phyloP scores from a whole-genome alignment of 2,888 invertebrate genomes.

The Ethmia dodecea region DNA sequence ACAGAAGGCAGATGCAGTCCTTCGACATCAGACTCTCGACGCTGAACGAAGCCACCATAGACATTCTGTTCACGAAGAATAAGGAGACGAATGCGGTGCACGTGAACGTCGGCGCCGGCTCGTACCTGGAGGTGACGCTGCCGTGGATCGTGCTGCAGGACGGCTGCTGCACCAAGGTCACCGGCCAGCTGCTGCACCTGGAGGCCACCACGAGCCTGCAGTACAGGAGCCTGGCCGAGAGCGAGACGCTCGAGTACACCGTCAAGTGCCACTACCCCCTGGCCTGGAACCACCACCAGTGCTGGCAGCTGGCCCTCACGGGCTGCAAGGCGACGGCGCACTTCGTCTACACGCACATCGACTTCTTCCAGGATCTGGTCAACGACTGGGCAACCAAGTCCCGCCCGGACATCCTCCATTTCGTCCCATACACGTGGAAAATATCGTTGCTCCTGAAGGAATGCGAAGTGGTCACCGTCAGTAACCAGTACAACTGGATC shows the following conservation, averaged over 20 bases:
- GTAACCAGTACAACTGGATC: slow-evolving; percentile 99
- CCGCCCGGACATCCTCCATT: slow-evolving; percentile 93
- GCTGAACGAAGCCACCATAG: slow-evolving; percentile 94
- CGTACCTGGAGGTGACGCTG: slow-evolving; percentile 96
- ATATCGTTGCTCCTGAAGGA: slow-evolving; percentile 94
- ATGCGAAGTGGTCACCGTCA: slow-evolving; percentile 94
- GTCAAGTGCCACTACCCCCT: slow-evolving; percentile 93
- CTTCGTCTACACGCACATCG: slow-evolving; percentile 96
- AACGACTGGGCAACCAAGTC: slow-evolving; percentile 98
- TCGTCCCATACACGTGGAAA: slow-evolving; percentile 98
- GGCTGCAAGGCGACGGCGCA: slow-evolving; percentile 96
- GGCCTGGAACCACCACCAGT: slow-evolving; percentile 97
- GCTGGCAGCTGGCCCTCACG: slow-evolving; percentile 94
- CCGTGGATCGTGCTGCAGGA: slow-evolving; percentile 94
- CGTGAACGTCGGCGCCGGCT: slow-evolving; percentile 95
- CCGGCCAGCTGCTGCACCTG: slow-evolving; percentile 94
- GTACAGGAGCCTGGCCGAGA: slow-evolving; percentile 94
- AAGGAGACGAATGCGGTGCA: slow-evolving; percentile 98
- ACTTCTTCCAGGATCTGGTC: slow-evolving; percentile 96
- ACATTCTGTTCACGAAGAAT: slow-evolving; percentile 96
- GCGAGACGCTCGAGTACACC: slow-evolving; percentile 96
- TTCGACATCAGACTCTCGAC: slow-evolving; percentile 96
- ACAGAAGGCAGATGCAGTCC: slow-evolving; percentile 90
- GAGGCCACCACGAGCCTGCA: slow-evolving; percentile 97
- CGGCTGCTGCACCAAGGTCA: slow-evolving; percentile 94